Conservation (phyloP, 1,140 invertebrate species). For the Eumeta japonica region DNA sequence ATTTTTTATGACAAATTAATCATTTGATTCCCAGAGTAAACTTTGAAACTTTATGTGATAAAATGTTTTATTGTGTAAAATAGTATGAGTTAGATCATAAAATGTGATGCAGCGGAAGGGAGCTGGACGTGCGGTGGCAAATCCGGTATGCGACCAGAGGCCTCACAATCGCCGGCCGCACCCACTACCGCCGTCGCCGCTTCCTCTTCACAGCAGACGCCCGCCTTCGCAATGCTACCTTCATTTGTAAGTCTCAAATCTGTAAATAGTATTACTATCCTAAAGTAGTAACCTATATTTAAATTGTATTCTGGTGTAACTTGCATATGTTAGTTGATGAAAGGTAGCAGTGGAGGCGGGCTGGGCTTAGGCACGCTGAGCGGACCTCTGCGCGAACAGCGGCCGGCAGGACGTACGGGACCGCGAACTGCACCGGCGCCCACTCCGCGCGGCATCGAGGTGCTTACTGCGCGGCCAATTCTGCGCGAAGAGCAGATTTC, state of each 20-base stretch:
- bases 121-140: constrained; percentile 76
- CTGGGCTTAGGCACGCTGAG: constrained; percentile 39
- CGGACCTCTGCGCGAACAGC: constrained; percentile 26
- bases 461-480: constrained; percentile 67
- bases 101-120: constrained; percentile 72
- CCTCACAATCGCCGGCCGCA: constrained; percentile 63
- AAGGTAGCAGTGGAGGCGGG: constrained; percentile 50
- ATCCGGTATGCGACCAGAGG: constrained; percentile 57
- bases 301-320: not conserved
- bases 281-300: not conserved
- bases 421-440: constrained; percentile 14
- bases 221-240: constrained; percentile 72
- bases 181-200: constrained; percentile 63
- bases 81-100: too few relatives aligned
- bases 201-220: constrained; percentile 51
- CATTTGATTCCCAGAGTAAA: too few relatives aligned
- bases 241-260: constrained; percentile 72
- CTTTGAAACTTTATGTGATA: too few relatives aligned
- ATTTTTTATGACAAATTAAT: too few relatives aligned
- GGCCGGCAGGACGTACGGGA: constrained; percentile 18
- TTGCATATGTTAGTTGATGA: constrained; percentile 23
- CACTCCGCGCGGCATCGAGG: constrained; percentile 31
- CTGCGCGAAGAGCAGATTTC: constrained; percentile 90
- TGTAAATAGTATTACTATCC: too few relatives aligned
- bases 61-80: too few relatives aligned